Percentiles rank a stretch among this genome's conserved stretches.
phyloP scores from a whole-genome alignment of 2,797 vertebrate species.

The Paramormyrops hopkinsi region DNA sequence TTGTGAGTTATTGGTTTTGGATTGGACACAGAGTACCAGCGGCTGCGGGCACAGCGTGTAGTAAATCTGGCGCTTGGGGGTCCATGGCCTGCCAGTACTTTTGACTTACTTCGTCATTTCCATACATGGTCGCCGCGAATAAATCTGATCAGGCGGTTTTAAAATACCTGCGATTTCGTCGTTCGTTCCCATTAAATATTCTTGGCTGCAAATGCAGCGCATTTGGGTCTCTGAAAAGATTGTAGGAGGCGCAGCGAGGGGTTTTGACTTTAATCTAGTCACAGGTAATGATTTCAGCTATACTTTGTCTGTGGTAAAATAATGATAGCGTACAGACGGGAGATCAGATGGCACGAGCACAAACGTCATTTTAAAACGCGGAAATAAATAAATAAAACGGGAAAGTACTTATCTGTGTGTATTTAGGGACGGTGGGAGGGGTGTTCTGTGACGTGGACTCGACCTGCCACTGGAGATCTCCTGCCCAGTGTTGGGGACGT shows the following conservation, averaged over 20 bases:
- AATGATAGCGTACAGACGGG: slow-evolving; percentile 8
- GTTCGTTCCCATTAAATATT: slow-evolving; percentile 11
- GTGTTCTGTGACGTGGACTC: neutral
- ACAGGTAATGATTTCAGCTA: slow-evolving; percentile 6
- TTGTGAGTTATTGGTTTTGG: neutral
- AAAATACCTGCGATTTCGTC: neutral
- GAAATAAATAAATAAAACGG: neutral
- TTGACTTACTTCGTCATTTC: slow-evolving; percentile 2
- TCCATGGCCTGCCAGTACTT: neutral
- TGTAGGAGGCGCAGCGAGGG: neutral
- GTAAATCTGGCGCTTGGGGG: neutral
- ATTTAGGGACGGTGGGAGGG: neutral
- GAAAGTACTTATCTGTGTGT: neutral
- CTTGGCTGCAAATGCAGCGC: neutral
- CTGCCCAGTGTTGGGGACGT: neutral
- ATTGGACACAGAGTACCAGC: neutral
- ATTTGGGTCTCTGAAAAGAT: neutral
- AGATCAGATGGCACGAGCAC: slow-evolving; percentile 9
- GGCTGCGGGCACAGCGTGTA: neutral
- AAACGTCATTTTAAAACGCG: neutral
- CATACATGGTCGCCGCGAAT: neutral
- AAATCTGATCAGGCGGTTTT: neutral
- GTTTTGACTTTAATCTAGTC: slow-evolving; percentile 5
- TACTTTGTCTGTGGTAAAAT: neutral
- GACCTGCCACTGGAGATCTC: neutral